Base-by-base conservation (phyloP, 2,113 vertebrate species). In the Neolamprologus toae region DNA sequence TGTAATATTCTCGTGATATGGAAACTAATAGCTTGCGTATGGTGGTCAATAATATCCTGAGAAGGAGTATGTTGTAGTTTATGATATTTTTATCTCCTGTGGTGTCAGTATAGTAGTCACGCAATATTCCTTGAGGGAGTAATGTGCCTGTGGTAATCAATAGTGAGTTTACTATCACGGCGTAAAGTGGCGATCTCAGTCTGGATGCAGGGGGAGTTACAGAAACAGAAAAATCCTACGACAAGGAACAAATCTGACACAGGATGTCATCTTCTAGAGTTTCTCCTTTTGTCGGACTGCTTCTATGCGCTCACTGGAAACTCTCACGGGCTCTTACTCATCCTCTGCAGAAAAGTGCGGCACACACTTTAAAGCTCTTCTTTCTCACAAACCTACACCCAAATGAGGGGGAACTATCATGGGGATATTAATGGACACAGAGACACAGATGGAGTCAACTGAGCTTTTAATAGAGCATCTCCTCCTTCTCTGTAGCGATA, bases 391-490 rank as follows among this genome's bases (percentile, higher is more conserved):
- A 71, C n/a, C 61, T 80, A 88, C 76, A 81, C 86, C 88, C 53
- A 83, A 35, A 86, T 23, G 31, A 63, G 54, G 53, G 47, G 31
- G 17, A 59, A 31, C 11, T 59, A 90, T 91, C 79, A 86, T 85
- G 82, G 81, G 86, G 80, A 92, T 89, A 92, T 94, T 90, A 94
- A 93, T 88, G 87, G 84, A 90, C 88, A 80, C 76, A 40, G 82
- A 90, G 86, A 92, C 87, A 90, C 81, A 86, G 85, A 90, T 85
- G 6, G 89, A 93, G 87, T 93, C 93, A 94, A 90, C 90, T 84
- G 92, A 87, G 90, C 93, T 94, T 94, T 94, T 94, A 94, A 94
- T 94, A 90, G 93, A 92, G 93, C 89, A 9, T 88, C 86, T 88
- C 90, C 82, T 91, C 85, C 87, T 80, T 68, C 82, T 90, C 66